Evolutionary conservation across 1,140 invertebrate species (phyloP).

Genomic region (Drosophila azteca): DNA sequence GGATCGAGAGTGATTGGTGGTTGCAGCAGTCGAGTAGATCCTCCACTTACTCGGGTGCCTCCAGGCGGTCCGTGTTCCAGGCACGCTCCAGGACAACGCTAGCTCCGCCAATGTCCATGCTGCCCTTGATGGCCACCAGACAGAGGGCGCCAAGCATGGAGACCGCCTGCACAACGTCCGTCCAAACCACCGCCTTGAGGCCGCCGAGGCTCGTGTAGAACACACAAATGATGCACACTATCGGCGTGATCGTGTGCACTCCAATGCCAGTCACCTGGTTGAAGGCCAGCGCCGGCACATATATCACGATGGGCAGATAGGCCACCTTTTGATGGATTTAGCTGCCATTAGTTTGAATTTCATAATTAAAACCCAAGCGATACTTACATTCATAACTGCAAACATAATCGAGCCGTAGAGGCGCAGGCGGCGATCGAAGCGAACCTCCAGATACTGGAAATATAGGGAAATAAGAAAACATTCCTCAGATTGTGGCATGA

Average conservation of each 20-base stretch:
- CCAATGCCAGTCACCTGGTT: constrained; percentile 92
- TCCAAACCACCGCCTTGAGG: constrained; percentile 94
- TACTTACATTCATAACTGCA: constrained; percentile 80
- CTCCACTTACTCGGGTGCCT: constrained; percentile 70
- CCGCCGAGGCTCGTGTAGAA: constrained; percentile 94
- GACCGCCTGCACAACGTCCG: constrained; percentile 91
- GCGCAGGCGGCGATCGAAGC: constrained; percentile 87
- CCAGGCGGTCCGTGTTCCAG: constrained; percentile 72
- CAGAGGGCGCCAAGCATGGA: constrained; percentile 91
- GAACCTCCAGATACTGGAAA: constrained; percentile 89
- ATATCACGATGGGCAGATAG: constrained; percentile 93
- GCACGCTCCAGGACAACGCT: constrained; percentile 85
- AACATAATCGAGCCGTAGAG: constrained; percentile 87
- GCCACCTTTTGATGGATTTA: constrained; percentile 54
- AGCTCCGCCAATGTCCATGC: constrained; percentile 87
- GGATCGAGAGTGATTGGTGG: too few relatives aligned
- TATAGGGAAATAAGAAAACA: too few relatives aligned
- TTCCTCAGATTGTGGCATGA: too few relatives aligned
- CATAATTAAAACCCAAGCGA: too few relatives aligned
- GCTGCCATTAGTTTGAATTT: not conserved
- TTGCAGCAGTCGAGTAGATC: not conserved
- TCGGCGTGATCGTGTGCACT: constrained; percentile 88
- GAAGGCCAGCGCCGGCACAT: constrained; percentile 92
- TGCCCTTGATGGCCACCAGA: constrained; percentile 88
- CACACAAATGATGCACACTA: constrained; percentile 91